Evolutionary conservation across 2,113 vertebrate species (phyloP).

Genomic region (Nematolebias whitei): DNA sequence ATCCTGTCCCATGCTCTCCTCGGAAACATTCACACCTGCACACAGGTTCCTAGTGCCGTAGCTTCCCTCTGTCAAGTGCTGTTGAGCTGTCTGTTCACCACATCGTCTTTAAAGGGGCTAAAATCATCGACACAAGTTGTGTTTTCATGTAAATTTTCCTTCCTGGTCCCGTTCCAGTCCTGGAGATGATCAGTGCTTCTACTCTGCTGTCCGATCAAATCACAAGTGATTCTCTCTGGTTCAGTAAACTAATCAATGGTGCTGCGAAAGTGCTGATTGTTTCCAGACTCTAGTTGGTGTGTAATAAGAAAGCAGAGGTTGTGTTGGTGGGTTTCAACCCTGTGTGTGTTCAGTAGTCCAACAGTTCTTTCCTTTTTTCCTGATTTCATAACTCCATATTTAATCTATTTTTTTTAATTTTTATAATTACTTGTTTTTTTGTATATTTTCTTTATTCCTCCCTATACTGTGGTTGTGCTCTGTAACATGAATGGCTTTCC

Average conservation of each 20-base stretch:
- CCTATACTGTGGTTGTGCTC: slow-evolving; percentile 32
- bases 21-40: slow-evolving; percentile 81
- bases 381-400: not conserved
- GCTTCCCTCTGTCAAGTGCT: slow-evolving; percentile 31
- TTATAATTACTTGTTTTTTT: slow-evolving; percentile 16
- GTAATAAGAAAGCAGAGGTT: slow-evolving; percentile 48
- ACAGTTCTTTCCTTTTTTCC: slow-evolving; percentile 18
- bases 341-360: slow-evolving; percentile 66
- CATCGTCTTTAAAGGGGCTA: slow-evolving; percentile 34
- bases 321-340: slow-evolving; percentile 56
- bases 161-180: slow-evolving; percentile 41
- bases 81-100: slow-evolving; percentile 66
- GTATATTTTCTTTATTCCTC: not conserved
- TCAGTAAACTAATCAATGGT: slow-evolving; percentile 50
- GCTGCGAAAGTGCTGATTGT: not conserved
- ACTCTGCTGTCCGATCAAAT: slow-evolving; percentile 22
- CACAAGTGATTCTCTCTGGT: slow-evolving; percentile 10
- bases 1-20: slow-evolving; percentile 61
- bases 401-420: slow-evolving; percentile 24
- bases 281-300: slow-evolving; percentile 45
- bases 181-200: slow-evolving; percentile 17
- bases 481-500: slow-evolving; percentile 65
- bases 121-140: slow-evolving; percentile 49
- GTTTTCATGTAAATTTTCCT: slow-evolving; percentile 36
- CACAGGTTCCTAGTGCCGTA: slow-evolving; percentile 62